phyloP scores from a whole-genome alignment of 64 coral and sea anemone species.

The Montipora capricornis region DNA sequence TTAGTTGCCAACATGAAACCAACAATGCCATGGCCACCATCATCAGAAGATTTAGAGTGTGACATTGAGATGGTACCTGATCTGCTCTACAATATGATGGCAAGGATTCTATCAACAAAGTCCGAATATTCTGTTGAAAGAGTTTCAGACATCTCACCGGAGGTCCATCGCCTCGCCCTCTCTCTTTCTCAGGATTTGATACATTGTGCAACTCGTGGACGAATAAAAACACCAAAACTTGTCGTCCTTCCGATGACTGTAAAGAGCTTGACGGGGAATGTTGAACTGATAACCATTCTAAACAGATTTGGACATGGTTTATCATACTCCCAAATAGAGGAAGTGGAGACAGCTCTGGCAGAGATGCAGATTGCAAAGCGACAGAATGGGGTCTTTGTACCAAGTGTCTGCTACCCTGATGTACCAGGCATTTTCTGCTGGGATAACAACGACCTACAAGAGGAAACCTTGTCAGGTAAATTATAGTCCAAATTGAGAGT shows the following conservation, averaged over 20 bases:
- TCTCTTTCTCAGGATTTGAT: constrained; percentile 71
- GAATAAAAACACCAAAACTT: too few relatives aligned
- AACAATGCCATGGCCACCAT: constrained; percentile 51
- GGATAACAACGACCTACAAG: constrained; percentile 68
- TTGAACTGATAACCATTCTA: too few relatives aligned
- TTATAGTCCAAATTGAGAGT: not conserved
- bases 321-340: too few relatives aligned
- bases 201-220: not conserved
- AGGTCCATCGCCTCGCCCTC: constrained; percentile 16
- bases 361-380: too few relatives aligned
- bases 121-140: not conserved
- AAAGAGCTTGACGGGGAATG: too few relatives aligned
- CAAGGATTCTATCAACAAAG: constrained; percentile 41
- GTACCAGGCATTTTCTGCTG: constrained; percentile 68
- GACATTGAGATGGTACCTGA: constrained; percentile 32
- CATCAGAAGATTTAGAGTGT: constrained; percentile 26
- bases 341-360: too few relatives aligned
- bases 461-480: constrained; percentile 73
- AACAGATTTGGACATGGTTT: too few relatives aligned
- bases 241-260: too few relatives aligned
- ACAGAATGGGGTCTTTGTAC: too few relatives aligned
- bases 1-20: constrained; percentile 56
- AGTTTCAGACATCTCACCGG: constrained; percentile 13
- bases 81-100: constrained; percentile 52
- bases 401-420: constrained; percentile 11